Conservation (phyloP, 2,797 vertebrate genomes). For the Sandelia bainsii region DNA sequence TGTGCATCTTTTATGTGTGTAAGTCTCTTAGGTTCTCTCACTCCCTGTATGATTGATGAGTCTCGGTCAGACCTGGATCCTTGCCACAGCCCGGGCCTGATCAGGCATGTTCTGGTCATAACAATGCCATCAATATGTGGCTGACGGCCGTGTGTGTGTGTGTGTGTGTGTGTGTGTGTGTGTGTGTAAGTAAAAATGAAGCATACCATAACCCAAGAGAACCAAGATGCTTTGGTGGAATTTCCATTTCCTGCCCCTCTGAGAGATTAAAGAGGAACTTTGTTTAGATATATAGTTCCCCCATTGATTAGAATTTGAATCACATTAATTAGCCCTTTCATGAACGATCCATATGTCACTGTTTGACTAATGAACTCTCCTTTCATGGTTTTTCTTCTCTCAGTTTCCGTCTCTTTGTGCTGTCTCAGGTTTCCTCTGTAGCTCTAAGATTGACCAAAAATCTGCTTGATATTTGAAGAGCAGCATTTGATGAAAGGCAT, state of each 20-base stretch:
- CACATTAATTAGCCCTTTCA: constrained; percentile 76
- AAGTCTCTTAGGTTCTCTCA: constrained; percentile 57
- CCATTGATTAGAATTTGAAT: constrained; percentile 70
- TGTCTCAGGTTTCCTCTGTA: constrained; percentile 63
- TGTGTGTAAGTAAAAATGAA: constrained; percentile 53
- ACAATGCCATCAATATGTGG: constrained; percentile 81
- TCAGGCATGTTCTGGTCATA: constrained; percentile 82
- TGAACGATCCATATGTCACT: constrained; percentile 69
- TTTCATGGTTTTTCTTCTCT: constrained; percentile 56
- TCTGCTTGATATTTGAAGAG: constrained; percentile 82
- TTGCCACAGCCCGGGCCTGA: constrained; percentile 70
- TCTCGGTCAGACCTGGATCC: constrained; percentile 71
- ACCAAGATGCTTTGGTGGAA: constrained; percentile 59
- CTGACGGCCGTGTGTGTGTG: constrained; percentile 55
- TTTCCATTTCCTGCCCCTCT: constrained; percentile 65
- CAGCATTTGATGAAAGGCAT: constrained; percentile 79
- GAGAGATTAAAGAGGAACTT: constrained; percentile 55
- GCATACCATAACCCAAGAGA: constrained; percentile 55
- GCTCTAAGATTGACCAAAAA: constrained; percentile 70
- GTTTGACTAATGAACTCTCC: constrained; percentile 70
- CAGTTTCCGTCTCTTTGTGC: constrained; percentile 37
- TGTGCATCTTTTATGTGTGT: constrained; percentile 23
- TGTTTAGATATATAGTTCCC: constrained; percentile 69
- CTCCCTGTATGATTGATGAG: constrained; percentile 79
- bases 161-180: constrained; percentile 34